Evolutionary conservation across 2,797 vertebrate genomes (phyloP).

Genomic region (Balearica regulorum): DNA sequence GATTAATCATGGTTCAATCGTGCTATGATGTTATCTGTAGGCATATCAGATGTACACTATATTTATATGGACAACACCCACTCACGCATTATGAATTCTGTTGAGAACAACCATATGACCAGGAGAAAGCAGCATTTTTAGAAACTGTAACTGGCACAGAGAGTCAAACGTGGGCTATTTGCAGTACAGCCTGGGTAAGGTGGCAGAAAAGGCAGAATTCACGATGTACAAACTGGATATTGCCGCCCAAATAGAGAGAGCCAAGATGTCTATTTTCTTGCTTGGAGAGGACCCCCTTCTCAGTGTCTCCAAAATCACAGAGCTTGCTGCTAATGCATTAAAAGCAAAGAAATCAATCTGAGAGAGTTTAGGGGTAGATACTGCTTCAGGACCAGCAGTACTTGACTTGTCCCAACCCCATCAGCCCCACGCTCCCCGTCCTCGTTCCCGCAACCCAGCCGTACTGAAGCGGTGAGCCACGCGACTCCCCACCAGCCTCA

Average conservation of each 20-base stretch:
- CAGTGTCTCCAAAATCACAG: neutral
- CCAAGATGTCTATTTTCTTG: neutral
- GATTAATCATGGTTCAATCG: conserved; percentile 4
- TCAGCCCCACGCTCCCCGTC: fast-evolving
- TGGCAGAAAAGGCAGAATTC: conserved; percentile 32
- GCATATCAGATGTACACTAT: conserved; percentile 30
- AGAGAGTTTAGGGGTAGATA: neutral
- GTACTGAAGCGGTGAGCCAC: neutral
- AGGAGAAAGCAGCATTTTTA: conserved; percentile 12
- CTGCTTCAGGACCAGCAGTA: neutral
- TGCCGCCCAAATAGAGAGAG: neutral
- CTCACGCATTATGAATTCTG: neutral
- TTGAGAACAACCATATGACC: neutral
- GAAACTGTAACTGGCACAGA: neutral
- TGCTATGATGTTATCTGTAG: conserved; percentile 36
- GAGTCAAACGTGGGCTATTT: neutral
- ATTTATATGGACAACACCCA: conserved; percentile 6
- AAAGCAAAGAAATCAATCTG: neutral
- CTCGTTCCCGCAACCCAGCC: neutral
- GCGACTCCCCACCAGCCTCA: neutral
- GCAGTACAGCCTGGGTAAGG: conserved; percentile 1
- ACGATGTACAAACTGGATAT: conserved; percentile 2
- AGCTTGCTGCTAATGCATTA: neutral
- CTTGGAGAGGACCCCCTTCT: neutral
- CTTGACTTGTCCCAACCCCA: neutral